Conservation (phyloP, 2,113 vertebrate genomes). For the Nerophis ophidion region DNA sequence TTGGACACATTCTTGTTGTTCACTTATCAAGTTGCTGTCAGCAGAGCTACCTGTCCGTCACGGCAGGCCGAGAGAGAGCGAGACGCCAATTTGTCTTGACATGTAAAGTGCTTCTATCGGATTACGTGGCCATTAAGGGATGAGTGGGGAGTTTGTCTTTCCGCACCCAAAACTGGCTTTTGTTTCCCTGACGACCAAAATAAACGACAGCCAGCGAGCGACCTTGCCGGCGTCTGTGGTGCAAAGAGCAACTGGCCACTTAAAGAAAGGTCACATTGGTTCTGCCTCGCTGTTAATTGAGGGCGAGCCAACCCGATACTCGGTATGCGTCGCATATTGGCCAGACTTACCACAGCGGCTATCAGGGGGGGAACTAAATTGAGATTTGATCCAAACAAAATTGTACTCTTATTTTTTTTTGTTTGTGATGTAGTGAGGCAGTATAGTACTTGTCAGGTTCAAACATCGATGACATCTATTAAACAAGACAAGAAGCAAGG, state of each 20-base stretch:
- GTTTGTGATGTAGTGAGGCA: no score
- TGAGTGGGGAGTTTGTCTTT: conserved; percentile 32
- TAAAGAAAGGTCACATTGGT: no score
- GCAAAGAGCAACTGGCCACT: not conserved
- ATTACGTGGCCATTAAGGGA: conserved; percentile 53
- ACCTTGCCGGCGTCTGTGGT: conserved; percentile 48
- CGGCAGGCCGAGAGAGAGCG: conserved; percentile 8
- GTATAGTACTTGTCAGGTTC: no score
- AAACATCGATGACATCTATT: no score
- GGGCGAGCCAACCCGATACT: no score
- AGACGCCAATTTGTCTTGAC: conserved; percentile 56
- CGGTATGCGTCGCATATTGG: no score
- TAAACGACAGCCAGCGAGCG: conserved; percentile 31
- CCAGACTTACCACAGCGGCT: no score
- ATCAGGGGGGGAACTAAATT: no score
- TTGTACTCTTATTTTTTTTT: no score
- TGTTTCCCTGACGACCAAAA: conserved; percentile 26
- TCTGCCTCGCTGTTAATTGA: no score
- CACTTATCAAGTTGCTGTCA: conserved; percentile 37
- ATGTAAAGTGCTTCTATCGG: conserved; percentile 53
- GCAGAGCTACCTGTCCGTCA: conserved; percentile 34
- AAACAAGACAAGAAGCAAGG: no score
- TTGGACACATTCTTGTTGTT: conserved; percentile 17
- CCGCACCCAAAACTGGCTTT: conserved; percentile 22
- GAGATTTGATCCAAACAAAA: no score